These are phyloP conservation scores for Syngnathus scovelli DNA, from an alignment of 2,113 vertebrate genomes.

Conservation along the genomic window DNA sequence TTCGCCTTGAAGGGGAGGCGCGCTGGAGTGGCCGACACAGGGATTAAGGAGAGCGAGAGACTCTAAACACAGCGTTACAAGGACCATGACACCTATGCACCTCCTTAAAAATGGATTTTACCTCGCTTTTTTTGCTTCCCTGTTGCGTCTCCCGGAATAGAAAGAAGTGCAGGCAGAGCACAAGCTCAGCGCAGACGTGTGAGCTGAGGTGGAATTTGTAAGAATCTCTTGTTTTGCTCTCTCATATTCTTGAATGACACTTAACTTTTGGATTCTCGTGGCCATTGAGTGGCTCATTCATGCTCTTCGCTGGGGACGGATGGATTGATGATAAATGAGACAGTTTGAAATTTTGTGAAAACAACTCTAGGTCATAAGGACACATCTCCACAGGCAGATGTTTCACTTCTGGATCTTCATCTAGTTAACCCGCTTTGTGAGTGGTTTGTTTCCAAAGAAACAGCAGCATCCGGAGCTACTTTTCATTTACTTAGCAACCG, in stretches of 20 bases:
- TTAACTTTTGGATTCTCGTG: neutral
- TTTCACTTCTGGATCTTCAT: neutral
- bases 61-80: slow-evolving; percentile 26
- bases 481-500: slow-evolving; percentile 5
- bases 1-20: slow-evolving; percentile 41
- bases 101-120: slow-evolving; percentile 23
- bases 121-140: slow-evolving; percentile 16
- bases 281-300: neutral
- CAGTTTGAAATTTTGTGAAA: neutral
- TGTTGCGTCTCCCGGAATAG: slow-evolving; percentile 16
- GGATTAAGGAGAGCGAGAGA: slow-evolving; percentile 62
- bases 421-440: neutral
- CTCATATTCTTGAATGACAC: neutral
- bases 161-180: slow-evolving; percentile 27
- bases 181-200: slow-evolving; percentile 22
- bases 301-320: slow-evolving; percentile 10
- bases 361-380: neutral
- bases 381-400: neutral
- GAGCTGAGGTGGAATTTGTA: slow-evolving; percentile 29
- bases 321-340: neutral
- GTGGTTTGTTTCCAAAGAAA: neutral
- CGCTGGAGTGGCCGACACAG: slow-evolving; percentile 69
- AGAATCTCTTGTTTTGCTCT: slow-evolving; percentile 4
- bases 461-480: neutral
- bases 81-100: slow-evolving; percentile 52